A percentile compares a stretch with the other conserved stretches of the same genome.
phyloP scores from a whole-genome alignment of 2,113 vertebrate genomes.

The Diadophis punctatus region DNA sequence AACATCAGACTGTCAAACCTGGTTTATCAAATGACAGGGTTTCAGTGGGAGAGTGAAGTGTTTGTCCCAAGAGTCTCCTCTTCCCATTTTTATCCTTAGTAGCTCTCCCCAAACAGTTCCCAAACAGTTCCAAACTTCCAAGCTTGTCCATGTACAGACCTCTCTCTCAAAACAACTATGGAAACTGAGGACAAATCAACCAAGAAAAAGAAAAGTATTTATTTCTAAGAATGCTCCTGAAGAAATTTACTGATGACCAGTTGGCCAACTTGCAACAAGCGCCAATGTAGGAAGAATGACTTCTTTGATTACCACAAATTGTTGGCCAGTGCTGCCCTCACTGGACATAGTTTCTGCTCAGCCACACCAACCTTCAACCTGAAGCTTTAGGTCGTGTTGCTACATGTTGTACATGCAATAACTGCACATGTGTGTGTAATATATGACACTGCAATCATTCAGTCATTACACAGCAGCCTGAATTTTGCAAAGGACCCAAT shows the following conservation, averaged over 20 bases:
- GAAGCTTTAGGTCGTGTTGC: too few species aligned
- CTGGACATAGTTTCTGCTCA: background rate
- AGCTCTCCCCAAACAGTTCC: background rate
- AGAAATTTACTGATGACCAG: background rate
- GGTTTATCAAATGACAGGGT: background rate
- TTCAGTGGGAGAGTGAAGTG: background rate
- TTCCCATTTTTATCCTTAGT: background rate
- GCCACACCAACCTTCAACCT: background rate
- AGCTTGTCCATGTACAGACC: slow-evolving; percentile 22
- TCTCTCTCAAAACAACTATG: slow-evolving; percentile 22
- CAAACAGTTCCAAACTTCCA: background rate
- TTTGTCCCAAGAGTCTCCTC: background rate
- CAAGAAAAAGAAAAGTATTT: slow-evolving; percentile 7
- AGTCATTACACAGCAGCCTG: background rate
- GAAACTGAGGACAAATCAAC: slow-evolving; percentile 5
- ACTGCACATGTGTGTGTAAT: background rate
- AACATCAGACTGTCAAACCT: background rate
- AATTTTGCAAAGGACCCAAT: background rate
- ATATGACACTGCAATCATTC: background rate
- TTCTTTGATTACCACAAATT: background rate
- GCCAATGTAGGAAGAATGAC: background rate
- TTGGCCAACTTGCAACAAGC: background rate
- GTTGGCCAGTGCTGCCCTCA: too few species aligned
- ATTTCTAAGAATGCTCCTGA: too few species aligned
- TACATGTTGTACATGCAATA: background rate